These are phyloP conservation scores for Heterotilapia buettikoferi DNA, from an alignment of 2,113 vertebrate genomes.

Conservation along the genomic window DNA sequence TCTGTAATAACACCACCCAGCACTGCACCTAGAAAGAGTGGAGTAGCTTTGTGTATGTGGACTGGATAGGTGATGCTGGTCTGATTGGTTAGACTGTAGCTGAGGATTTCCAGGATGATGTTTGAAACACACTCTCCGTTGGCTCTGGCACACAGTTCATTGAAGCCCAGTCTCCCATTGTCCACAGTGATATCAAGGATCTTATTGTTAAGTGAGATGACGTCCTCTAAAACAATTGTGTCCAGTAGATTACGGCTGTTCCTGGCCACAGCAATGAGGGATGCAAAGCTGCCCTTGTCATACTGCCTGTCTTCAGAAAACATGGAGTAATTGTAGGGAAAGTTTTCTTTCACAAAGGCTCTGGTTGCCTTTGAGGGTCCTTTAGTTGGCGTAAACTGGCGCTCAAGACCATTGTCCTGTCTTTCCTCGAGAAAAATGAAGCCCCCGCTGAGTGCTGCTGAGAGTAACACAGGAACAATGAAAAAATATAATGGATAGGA, in stretches of 20 bases:
- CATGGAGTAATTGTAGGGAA: conserved; percentile 54
- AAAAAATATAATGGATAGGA: conserved; percentile 66
- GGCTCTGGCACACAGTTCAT: conserved; percentile 22
- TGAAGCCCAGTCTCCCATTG: background rate
- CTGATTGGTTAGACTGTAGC: background rate
- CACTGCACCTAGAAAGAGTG: conserved; percentile 53
- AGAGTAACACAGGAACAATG: conserved; percentile 62
- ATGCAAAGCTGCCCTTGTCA: conserved; percentile 53
- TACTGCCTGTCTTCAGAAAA: conserved; percentile 71
- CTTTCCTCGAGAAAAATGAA: conserved; percentile 51
- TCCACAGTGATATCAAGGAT: conserved; percentile 27
- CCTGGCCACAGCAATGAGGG: conserved; percentile 51
- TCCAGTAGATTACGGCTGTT: conserved; percentile 18
- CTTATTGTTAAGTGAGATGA: conserved; percentile 45
- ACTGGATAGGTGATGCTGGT: conserved; percentile 42
- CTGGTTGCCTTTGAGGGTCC: conserved; percentile 73
- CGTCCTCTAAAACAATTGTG: conserved; percentile 34
- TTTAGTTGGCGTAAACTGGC: conserved; percentile 71
- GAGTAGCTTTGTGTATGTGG: rapidly evolving
- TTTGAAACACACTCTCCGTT: conserved; percentile 36
- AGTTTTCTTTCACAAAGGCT: conserved; percentile 57
- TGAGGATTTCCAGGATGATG: conserved; percentile 28
- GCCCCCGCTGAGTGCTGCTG: conserved; percentile 61
- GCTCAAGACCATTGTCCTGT: conserved; percentile 67
- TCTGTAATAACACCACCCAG: conserved; percentile 65